These are phyloP conservation scores for Nesoenas mayeri DNA, from an alignment of 2,113 vertebrate genomes.

Conservation along the genomic window DNA sequence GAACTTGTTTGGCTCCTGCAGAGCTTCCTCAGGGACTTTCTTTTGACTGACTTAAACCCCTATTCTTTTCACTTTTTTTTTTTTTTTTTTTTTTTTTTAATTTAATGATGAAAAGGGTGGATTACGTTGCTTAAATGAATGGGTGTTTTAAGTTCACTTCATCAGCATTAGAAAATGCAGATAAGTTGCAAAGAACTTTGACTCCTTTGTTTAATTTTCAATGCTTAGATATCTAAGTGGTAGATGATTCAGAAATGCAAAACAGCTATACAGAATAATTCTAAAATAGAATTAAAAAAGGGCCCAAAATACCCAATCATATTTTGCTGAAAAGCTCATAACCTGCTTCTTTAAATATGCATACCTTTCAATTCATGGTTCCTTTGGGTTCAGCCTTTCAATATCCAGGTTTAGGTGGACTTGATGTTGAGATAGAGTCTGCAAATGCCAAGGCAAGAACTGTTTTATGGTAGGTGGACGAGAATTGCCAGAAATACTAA, in stretches of 20 bases:
- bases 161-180: constrained; percentile 37
- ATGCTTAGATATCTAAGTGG: background rate
- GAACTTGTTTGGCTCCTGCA: constrained; percentile 41
- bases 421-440: background rate
- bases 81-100: background rate
- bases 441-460: background rate
- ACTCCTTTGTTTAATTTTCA: constrained; percentile 45
- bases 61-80: background rate
- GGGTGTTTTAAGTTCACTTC: constrained; percentile 30
- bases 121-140: constrained; percentile 48
- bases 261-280: background rate
- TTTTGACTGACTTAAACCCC: constrained; percentile 25
- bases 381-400: background rate
- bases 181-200: constrained; percentile 25
- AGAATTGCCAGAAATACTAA: background rate
- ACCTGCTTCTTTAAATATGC: background rate
- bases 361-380: background rate
- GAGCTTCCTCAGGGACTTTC: background rate
- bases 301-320: background rate
- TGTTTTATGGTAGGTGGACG: background rate
- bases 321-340: background rate
- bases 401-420: background rate
- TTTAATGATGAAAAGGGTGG: constrained; percentile 36
- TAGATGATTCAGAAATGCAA: constrained; percentile 25
- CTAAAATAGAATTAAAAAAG: background rate